Evolutionary conservation across 1,140 invertebrate genomes (phyloP).

Genomic region (Marisa cornuarietis): DNA sequence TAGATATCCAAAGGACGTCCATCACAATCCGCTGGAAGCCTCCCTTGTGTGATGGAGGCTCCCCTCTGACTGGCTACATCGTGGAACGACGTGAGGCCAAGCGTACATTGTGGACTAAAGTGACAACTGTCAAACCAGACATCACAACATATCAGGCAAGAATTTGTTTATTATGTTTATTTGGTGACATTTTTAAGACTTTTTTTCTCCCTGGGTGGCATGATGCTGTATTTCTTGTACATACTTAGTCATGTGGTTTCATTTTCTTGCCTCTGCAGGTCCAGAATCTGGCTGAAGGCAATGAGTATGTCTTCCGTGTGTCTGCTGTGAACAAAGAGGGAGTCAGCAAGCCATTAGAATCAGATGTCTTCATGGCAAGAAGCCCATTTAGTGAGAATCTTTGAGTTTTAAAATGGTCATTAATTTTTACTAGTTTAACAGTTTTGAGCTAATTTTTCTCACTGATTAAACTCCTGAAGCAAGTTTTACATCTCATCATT

Average conservation of each 20-base stretch:
- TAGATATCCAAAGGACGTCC: constrained; percentile 93
- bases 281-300: constrained; percentile 89
- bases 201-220: constrained; percentile 59
- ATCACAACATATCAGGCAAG: constrained; percentile 81
- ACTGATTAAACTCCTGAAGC: neutral
- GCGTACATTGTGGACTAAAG: constrained; percentile 77
- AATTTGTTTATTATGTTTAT: constrained; percentile 71
- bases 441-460: neutral
- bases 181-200: too few species aligned
- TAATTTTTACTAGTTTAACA: neutral
- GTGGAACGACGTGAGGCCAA: constrained; percentile 94
- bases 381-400: constrained; percentile 67
- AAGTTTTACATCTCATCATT: neutral
- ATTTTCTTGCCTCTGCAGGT: constrained; percentile 67
- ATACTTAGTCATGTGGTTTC: constrained; percentile 19
- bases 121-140: constrained; percentile 80
- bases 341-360: constrained; percentile 51
- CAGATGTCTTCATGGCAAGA: constrained; percentile 50
- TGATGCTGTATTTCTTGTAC: constrained; percentile 31
- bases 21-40: constrained; percentile 87
- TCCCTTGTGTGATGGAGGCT: constrained; percentile 88
- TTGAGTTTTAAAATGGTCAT: neutral
- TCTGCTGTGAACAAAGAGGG: constrained; percentile 59
- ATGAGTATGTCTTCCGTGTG: constrained; percentile 92
- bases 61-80: constrained; percentile 90